Evolutionary conservation across 2,797 vertebrate species (phyloP).

Genomic region (Masticophis lateralis): DNA sequence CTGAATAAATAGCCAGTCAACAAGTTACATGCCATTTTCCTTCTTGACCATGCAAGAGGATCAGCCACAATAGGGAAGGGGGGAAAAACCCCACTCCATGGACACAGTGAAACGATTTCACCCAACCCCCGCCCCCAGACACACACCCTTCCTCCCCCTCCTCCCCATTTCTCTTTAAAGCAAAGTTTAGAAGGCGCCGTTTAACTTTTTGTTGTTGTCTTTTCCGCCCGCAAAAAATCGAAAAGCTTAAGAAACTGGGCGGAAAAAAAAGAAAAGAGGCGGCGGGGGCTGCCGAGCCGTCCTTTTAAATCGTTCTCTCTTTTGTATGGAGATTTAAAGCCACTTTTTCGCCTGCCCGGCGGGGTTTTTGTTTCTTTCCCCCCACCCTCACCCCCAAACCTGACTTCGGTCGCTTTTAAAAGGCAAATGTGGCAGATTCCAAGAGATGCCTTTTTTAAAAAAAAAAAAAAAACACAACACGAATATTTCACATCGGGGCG

Average conservation of each 20-base stretch:
- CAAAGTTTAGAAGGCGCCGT: background rate
- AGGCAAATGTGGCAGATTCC: constrained; percentile 10
- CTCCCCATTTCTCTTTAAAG: background rate
- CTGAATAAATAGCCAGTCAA: background rate
- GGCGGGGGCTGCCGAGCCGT: background rate
- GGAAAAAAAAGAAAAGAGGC: background rate
- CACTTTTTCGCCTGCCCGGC: constrained; percentile 50
- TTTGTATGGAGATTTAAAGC: constrained; percentile 28
- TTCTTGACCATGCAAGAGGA: background rate
- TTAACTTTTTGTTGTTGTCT: background rate
- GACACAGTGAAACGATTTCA: background rate
- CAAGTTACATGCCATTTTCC: background rate
- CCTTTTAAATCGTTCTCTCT: constrained; percentile 32
- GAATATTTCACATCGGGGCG: background rate
- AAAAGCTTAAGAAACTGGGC: background rate
- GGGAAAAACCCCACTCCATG: background rate
- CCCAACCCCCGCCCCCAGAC: background rate
- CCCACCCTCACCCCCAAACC: background rate
- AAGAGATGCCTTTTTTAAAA: background rate
- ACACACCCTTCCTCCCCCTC: too few relatives aligned
- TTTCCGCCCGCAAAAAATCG: background rate
- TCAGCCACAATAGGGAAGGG: background rate
- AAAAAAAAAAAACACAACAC: background rate
- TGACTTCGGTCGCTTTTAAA: constrained; percentile 17
- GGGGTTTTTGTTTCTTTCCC: constrained; percentile 28